Conservation (phyloP, 2,113 vertebrate genomes). For the Corythornis cristatus region DNA sequence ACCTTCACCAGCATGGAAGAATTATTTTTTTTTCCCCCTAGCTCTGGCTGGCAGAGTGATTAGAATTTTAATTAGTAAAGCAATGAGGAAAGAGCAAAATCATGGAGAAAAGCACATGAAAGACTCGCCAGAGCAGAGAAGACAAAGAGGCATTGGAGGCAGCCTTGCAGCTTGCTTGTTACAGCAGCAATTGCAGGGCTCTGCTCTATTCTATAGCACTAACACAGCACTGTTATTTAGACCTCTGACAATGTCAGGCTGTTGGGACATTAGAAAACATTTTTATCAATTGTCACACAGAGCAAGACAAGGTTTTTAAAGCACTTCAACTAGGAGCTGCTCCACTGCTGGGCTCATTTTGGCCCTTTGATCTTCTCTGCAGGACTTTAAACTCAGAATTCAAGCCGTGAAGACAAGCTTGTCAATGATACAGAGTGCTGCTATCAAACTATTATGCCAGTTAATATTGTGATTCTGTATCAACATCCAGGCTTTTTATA, state of each 20-base stretch:
- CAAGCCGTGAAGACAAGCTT: not conserved
- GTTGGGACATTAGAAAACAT: not conserved
- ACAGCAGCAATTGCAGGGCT: conserved; percentile 2
- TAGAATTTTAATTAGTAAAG: conserved; percentile 86
- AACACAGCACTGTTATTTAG: not conserved
- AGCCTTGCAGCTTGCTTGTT: conserved; percentile 39
- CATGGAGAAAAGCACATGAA: conserved; percentile 55
- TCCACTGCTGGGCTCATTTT: not conserved
- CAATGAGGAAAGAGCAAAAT: conserved; percentile 65
- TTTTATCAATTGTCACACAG: conserved; percentile 43
- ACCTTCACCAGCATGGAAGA: conserved; percentile 76
- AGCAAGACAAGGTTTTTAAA: conserved; percentile 33
- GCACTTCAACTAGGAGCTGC: not conserved
- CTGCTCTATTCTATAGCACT: not conserved
- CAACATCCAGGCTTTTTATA: not conserved
- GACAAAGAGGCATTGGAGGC: conserved; percentile 62
- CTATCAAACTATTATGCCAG: not conserved
- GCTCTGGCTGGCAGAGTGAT: conserved; percentile 78
- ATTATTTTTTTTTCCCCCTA: conserved; percentile 30
- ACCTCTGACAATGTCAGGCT: not conserved
- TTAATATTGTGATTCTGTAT: not conserved
- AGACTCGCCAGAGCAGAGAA: conserved; percentile 69
- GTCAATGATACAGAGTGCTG: not conserved
- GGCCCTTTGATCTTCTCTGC: conserved; percentile 27
- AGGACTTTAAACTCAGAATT: not conserved